Conservation (phyloP, 2,888 invertebrate species). For the Eristalis pertinax region DNA sequence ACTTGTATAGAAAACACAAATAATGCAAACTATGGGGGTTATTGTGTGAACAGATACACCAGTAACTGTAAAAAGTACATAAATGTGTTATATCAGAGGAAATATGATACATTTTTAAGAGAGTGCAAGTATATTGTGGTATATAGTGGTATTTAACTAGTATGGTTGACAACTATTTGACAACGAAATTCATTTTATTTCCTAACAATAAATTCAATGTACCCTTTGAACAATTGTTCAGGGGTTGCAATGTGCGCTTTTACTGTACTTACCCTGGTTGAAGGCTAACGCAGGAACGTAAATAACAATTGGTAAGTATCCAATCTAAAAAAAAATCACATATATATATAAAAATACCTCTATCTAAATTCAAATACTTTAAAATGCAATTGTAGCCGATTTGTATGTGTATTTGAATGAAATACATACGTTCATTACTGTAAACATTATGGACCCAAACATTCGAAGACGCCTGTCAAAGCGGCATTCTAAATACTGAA, state of each 20-base stretch:
- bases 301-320: slow-evolving; percentile 90
- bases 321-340: slow-evolving; percentile 83
- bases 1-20: slow-evolving; percentile 94
- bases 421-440: slow-evolving; percentile 87
- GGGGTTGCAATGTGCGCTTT: not conserved
- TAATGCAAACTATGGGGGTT: slow-evolving; percentile 90
- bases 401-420: not conserved
- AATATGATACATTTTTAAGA: not conserved
- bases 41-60: slow-evolving; percentile 91
- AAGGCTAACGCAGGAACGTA: slow-evolving; percentile 91
- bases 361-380: not conserved
- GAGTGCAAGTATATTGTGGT: not conserved
- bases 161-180: too few relatives aligned
- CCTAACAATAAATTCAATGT: not conserved
- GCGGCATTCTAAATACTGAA: slow-evolving; percentile 88
- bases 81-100: not conserved
- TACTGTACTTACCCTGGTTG: slow-evolving; percentile 86
- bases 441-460: slow-evolving; percentile 88
- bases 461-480: slow-evolving; percentile 88
- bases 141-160: too few relatives aligned
- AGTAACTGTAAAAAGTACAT: slow-evolving; percentile 84
- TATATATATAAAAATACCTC: not conserved
- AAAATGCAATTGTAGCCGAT: not conserved
- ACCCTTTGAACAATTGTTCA: not conserved
- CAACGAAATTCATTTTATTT: too few relatives aligned